phyloP scores from a whole-genome alignment of 2,113 vertebrate species.

The Ptychochromis oligacanthus region DNA sequence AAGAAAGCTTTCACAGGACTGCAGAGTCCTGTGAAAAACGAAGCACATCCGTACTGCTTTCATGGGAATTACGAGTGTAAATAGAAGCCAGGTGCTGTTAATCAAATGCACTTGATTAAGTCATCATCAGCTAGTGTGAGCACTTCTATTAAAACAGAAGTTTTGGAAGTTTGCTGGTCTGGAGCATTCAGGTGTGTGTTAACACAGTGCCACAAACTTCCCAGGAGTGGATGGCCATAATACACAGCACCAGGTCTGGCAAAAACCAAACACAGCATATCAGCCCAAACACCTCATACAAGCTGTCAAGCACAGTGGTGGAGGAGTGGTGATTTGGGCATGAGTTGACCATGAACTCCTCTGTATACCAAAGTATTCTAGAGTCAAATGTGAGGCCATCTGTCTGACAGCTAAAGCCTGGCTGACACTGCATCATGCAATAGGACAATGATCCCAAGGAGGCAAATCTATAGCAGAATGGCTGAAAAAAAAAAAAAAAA shows the following conservation, averaged over 20 bases:
- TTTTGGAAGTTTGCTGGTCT: not conserved
- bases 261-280: not conserved
- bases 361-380: not conserved
- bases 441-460: not conserved
- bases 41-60: not conserved
- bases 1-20: not conserved
- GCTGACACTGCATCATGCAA: not conserved
- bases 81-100: too few relatives aligned
- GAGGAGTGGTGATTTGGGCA: not conserved
- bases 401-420: not conserved
- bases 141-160: not conserved
- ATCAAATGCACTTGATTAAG: too few relatives aligned
- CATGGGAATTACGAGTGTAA: not conserved
- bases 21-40: not conserved
- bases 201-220: not conserved
- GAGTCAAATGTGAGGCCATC: not conserved
- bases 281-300: too few relatives aligned
- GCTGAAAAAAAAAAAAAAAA: not conserved
- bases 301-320: not conserved
- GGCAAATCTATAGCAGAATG: not conserved
- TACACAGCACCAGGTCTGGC: not conserved
- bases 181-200: not conserved
- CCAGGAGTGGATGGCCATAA: too few relatives aligned
- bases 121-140: not conserved
- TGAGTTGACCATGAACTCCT: not conserved